A percentile compares a stretch with the other conserved stretches of the same genome.
phyloP scores from a whole-genome alignment of 1,140 invertebrate genomes.

The Maniola jurtina region DNA sequence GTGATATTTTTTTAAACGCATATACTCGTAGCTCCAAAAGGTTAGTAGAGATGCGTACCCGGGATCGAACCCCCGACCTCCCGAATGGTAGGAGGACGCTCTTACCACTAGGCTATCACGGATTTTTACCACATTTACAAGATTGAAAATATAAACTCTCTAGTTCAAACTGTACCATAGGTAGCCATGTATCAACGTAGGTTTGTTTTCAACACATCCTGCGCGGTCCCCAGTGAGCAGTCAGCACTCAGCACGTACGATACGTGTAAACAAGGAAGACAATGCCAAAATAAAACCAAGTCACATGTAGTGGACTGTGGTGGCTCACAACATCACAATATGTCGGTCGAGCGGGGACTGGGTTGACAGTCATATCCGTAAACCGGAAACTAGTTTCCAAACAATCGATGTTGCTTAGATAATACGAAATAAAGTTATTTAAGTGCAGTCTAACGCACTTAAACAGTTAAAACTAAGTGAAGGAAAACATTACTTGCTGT shows the following conservation, averaged over 20 bases:
- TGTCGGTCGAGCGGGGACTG: slow-evolving; percentile 26
- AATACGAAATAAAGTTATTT: too few species aligned
- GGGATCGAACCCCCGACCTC: too few species aligned
- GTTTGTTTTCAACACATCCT: slow-evolving; percentile 52
- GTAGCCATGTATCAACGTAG: slow-evolving; percentile 22
- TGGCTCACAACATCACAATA: slow-evolving; percentile 32
- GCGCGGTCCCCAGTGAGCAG: slow-evolving; percentile 35
- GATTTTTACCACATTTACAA: background rate
- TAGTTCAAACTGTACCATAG: too few species aligned
- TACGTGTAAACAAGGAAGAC: slow-evolving; percentile 54
- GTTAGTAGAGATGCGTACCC: too few species aligned
- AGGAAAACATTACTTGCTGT: too few species aligned
- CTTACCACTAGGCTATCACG: too few species aligned
- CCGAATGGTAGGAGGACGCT: too few species aligned
- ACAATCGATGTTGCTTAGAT: too few species aligned
- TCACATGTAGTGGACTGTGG: slow-evolving; percentile 28
- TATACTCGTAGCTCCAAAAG: too few species aligned
- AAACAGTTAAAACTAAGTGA: too few species aligned
- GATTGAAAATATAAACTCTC: background rate
- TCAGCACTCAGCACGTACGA: slow-evolving; percentile 29
- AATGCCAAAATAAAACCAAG: slow-evolving; percentile 53
- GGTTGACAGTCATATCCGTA: slow-evolving; percentile 24
- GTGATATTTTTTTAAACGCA: too few species aligned
- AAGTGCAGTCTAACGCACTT: too few species aligned
- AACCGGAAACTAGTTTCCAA: slow-evolving; percentile 22